These are phyloP conservation scores for Agraylea sexmaculata DNA, from an alignment of 1,140 invertebrate genomes.

Conservation along the genomic window DNA sequence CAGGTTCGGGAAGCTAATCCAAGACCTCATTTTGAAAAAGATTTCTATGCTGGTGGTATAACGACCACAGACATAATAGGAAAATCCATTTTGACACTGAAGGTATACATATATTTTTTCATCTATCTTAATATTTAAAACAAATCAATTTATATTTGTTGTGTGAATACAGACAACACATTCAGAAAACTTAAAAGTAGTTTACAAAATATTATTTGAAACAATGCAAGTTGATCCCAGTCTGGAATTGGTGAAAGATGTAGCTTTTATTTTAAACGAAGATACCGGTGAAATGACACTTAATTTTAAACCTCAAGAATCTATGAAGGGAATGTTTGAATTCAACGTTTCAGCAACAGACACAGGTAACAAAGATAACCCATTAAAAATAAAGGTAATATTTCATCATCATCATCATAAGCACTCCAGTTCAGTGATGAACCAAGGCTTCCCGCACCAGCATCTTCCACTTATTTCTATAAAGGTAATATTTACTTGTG, in stretches of 20 bases:
- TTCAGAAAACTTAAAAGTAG: slow-evolving; percentile 32
- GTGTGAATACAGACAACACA: slow-evolving; percentile 35
- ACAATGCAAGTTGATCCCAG: slow-evolving; percentile 29
- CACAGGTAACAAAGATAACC: no score
- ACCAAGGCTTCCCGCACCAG: no score
- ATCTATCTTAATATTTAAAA: neutral
- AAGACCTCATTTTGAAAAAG: slow-evolving; percentile 35
- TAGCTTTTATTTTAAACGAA: slow-evolving; percentile 32
- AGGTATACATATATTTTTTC: slow-evolving; percentile 21
- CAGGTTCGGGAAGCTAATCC: slow-evolving; percentile 43
- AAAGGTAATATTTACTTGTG: no score
- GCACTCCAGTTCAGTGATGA: no score
- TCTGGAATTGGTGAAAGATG: slow-evolving; percentile 24
- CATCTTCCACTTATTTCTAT: no score
- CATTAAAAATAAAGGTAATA: no score
- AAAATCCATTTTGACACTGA: slow-evolving; percentile 32
- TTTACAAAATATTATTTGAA: slow-evolving; percentile 29
- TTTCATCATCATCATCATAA: no score
- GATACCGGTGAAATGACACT: slow-evolving; percentile 32
- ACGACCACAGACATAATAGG: slow-evolving; percentile 29
- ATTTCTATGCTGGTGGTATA: slow-evolving; percentile 36
- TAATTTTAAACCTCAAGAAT: slow-evolving; percentile 34
- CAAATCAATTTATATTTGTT: slow-evolving; percentile 6
- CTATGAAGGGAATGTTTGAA: slow-evolving; percentile 43
- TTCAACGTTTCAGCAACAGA: slow-evolving; percentile 42